A percentile compares a stretch with the other conserved stretches of the same genome.
These are phyloP conservation scores for Acanthaster planci DNA, from an alignment of 35 echinoderm and acorn worm genomes.

Conservation along the genomic window DNA sequence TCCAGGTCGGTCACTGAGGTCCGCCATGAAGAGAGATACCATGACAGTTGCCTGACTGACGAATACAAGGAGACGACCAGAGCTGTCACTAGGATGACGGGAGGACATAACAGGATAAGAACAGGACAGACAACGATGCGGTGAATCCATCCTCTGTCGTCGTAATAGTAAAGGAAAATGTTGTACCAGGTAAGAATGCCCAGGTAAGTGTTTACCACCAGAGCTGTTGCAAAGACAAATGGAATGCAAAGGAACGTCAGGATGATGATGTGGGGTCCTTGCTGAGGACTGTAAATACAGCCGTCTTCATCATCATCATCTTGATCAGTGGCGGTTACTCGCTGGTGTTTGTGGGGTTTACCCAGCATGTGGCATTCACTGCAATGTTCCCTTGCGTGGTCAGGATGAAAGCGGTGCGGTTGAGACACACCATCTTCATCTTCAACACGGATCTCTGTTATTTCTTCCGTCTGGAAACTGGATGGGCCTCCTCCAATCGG, in stretches of 20 bases:
- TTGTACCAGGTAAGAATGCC: slow-evolving; percentile 86
- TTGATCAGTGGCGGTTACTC: background rate
- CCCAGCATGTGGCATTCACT: slow-evolving; percentile 19
- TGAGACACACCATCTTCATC: background rate
- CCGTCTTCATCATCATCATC: slow-evolving; percentile 15
- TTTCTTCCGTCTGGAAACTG: background rate
- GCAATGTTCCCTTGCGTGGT: slow-evolving; percentile 8
- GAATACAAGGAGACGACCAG: slow-evolving; percentile 57
- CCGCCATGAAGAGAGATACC: slow-evolving; percentile 58
- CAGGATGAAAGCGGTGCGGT: background rate
- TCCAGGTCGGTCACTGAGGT: slow-evolving; percentile 61
- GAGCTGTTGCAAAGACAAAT: slow-evolving; percentile 60
- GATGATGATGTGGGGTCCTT: slow-evolving; percentile 73
- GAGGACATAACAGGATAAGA: slow-evolving; percentile 69
- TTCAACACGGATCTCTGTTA: slow-evolving; percentile 1
- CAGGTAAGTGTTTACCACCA: slow-evolving; percentile 57
- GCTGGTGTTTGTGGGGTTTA: background rate
- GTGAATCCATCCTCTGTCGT: slow-evolving; percentile 66
- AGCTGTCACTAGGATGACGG: slow-evolving; percentile 32
- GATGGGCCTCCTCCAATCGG: background rate
- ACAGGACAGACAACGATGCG: slow-evolving; percentile 70
- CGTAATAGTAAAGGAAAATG: slow-evolving; percentile 75
- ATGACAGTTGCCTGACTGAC: slow-evolving; percentile 55
- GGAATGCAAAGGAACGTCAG: slow-evolving; percentile 60
- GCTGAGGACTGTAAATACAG: slow-evolving; percentile 18